Percentiles rank a stretch among this genome's conserved stretches.
phyloP scores from a whole-genome alignment of 2,888 invertebrate genomes.

The Eupithecia subumbrata region DNA sequence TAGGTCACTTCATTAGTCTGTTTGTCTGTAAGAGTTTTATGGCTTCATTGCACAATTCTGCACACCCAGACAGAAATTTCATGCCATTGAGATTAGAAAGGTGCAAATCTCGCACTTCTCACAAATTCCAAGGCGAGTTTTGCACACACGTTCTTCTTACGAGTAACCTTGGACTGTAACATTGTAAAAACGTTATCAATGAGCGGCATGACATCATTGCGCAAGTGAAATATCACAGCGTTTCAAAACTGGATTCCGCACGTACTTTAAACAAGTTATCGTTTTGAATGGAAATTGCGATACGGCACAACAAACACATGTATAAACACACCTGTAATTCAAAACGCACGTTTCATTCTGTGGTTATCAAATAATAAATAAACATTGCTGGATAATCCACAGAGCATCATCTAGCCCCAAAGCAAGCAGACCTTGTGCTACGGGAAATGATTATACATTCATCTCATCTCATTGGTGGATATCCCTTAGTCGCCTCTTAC shows the following conservation, averaged over 20 bases:
- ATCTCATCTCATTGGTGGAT: no score
- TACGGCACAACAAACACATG: conserved; percentile 3
- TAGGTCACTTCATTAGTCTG: background rate
- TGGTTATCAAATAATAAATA: background rate
- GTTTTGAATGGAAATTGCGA: conserved; percentile 6
- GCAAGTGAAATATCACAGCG: conserved; percentile 3
- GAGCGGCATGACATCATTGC: conserved; percentile 7
- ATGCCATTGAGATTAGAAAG: conserved; percentile 1
- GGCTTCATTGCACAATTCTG: background rate
- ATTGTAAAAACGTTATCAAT: conserved; percentile 21
- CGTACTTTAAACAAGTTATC: conserved; percentile 13
- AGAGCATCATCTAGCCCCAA: background rate
- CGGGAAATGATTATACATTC: no score
- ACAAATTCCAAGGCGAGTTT: conserved; percentile 43
- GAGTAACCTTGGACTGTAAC: conserved; percentile 26
- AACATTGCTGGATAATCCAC: no score
- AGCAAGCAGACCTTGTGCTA: no score
- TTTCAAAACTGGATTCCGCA: conserved; percentile 7
- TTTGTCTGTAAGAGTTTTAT: background rate
- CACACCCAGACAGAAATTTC: background rate
- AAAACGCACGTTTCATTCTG: conserved; percentile 4
- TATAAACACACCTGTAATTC: background rate
- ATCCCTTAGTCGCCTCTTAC: no score
- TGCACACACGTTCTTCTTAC: conserved; percentile 13
- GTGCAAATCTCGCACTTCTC: conserved; percentile 41